A percentile compares a stretch with the other conserved stretches of the same genome.
Conservation (phyloP, 2,888 invertebrate species). For the Phragmatobia fuliginosa region DNA sequence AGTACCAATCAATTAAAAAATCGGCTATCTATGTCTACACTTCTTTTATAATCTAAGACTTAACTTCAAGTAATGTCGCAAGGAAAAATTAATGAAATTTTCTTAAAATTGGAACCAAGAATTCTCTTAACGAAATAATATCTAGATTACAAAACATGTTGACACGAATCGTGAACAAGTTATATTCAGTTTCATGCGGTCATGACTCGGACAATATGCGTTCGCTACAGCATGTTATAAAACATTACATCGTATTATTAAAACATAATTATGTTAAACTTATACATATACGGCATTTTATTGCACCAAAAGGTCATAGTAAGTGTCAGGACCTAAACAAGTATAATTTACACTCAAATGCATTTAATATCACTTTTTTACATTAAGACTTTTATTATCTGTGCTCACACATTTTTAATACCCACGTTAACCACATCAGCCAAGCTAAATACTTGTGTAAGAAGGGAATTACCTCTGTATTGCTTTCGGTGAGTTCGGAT, state of each 20-base stretch:
- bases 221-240: constrained; percentile 27
- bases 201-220: constrained; percentile 48
- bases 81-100: background rate
- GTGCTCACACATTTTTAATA: background rate
- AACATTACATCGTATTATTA: constrained; percentile 1
- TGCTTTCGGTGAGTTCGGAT: background rate
- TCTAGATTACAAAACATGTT: constrained; percentile 34
- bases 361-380: background rate
- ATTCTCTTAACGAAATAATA: background rate
- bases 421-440: background rate
- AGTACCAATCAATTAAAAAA: background rate
- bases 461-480: background rate
- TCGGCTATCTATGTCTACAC: too few relatives aligned
- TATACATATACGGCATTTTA: background rate
- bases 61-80: background rate
- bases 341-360: background rate
- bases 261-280: background rate
- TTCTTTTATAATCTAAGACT: background rate
- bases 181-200: constrained; percentile 52
- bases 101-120: background rate
- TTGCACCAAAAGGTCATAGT: background rate
- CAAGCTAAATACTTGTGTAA: background rate
- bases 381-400: background rate
- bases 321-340: background rate
- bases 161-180: constrained; percentile 33